phyloP scores from a whole-genome alignment of 2,888 invertebrate species.

The Drosophila leonis region DNA sequence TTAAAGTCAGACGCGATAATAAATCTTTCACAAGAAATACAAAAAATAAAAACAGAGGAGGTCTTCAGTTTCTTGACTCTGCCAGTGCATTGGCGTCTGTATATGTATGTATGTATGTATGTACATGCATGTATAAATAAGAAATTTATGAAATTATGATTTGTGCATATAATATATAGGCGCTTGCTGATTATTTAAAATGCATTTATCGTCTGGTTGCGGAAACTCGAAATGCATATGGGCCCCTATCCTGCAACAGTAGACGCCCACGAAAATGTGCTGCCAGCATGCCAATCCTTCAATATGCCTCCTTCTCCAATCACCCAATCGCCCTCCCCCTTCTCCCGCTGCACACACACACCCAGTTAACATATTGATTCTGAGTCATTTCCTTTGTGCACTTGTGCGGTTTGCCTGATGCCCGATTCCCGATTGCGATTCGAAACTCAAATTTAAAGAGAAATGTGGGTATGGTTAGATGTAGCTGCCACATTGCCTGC shows the following conservation, averaged over 20 bases:
- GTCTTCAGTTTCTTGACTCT: conserved; percentile 54
- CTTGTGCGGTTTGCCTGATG: conserved; percentile 67
- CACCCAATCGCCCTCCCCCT: background rate
- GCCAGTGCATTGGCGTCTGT: conserved; percentile 10
- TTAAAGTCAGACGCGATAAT: conserved; percentile 49
- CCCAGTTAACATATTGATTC: conserved; percentile 22
- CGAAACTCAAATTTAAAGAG: conserved; percentile 31
- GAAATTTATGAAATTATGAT: conserved; percentile 37
- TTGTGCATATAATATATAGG: conserved; percentile 20
- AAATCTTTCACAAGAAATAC: conserved; percentile 42
- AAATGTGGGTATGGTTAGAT: conserved; percentile 35
- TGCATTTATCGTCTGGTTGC: conserved; percentile 58
- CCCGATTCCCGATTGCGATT: conserved; percentile 31
- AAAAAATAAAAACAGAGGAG: conserved; percentile 6
- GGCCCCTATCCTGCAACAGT: conserved; percentile 49
- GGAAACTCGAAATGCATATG: conserved; percentile 52
- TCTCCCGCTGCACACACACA: background rate
- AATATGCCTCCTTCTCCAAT: background rate
- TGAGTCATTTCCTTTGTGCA: conserved; percentile 76
- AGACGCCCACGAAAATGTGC: conserved; percentile 20
- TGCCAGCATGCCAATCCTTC: conserved; percentile 16
- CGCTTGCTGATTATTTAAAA: conserved; percentile 47
- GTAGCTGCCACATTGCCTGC: conserved; percentile 16
- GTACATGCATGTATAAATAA: background rate
- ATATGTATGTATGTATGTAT: background rate